Evolutionary conservation across 2,888 invertebrate genomes (phyloP).

Genomic region (Lasioglossum oenotherae): DNA sequence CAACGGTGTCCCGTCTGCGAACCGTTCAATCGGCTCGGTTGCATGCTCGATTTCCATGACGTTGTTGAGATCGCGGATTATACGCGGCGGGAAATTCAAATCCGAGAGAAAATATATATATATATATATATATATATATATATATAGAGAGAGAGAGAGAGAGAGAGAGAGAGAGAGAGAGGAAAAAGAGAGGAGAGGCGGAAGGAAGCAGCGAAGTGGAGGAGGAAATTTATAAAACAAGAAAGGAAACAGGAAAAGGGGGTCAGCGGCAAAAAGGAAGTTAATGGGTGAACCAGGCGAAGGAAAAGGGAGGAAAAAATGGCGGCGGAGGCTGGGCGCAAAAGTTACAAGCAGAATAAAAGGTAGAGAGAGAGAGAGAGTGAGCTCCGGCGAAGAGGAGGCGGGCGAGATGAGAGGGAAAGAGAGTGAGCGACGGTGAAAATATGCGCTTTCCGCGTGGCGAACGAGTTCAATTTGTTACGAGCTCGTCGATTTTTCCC

Average conservation of each 20-base stretch:
- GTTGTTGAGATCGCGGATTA: constrained; percentile 63
- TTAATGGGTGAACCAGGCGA: constrained; percentile 25
- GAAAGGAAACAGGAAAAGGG: constrained; percentile 4
- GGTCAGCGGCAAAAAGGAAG: constrained; percentile 10
- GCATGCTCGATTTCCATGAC: constrained; percentile 65
- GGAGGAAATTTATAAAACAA: constrained; percentile 1
- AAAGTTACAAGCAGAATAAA: constrained; percentile 16
- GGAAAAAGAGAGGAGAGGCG: background rate
- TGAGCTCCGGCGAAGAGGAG: background rate
- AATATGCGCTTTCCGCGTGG: constrained; percentile 33
- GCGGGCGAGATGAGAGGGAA: background rate
- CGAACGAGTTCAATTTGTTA: constrained; percentile 57
- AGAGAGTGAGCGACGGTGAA: constrained; percentile 1
- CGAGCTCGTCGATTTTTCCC: constrained; percentile 56
- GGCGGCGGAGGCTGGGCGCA: background rate
- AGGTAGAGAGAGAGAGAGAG: background rate
- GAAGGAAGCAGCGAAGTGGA: background rate
- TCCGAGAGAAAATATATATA: background rate
- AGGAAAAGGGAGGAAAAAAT: constrained; percentile 39
- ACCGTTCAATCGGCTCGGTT: constrained; percentile 66
- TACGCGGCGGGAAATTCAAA: constrained; percentile 15
- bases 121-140: too few species aligned
- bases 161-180: background rate
- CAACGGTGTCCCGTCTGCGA: constrained; percentile 39
- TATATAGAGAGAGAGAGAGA: background rate